These are phyloP conservation scores for Strigamia crassipes DNA, from an alignment of 2,888 invertebrate species.

Conservation along the genomic window DNA sequence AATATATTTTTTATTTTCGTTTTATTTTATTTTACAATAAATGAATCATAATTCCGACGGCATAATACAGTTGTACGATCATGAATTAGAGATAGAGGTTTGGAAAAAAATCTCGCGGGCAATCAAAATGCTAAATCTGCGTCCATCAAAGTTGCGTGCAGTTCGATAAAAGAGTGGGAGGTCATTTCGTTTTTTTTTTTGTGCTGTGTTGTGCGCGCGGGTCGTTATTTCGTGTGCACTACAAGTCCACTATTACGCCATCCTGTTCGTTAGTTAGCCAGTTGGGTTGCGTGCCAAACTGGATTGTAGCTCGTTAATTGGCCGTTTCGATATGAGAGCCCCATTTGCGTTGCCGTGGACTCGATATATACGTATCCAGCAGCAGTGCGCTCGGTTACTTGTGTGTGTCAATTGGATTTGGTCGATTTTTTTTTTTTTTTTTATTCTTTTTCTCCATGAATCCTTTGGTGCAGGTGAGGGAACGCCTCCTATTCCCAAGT, in stretches of 20 bases:
- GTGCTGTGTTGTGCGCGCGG: background rate
- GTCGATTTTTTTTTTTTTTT: slow-evolving; percentile 3
- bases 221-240: slow-evolving; percentile 27
- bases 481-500: background rate
- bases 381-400: slow-evolving; percentile 6
- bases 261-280: slow-evolving; percentile 31
- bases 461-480: slow-evolving; percentile 26
- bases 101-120: slow-evolving; percentile 1
- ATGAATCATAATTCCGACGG: background rate
- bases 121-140: slow-evolving; percentile 32
- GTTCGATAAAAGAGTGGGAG: slow-evolving; percentile 18
- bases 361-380: background rate
- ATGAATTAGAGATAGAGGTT: background rate
- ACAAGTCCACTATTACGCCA: slow-evolving; percentile 27
- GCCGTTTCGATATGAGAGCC: slow-evolving; percentile 26
- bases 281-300: slow-evolving; percentile 17
- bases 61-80: background rate
- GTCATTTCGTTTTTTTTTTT: background rate
- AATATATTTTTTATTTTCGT: too few species aligned
- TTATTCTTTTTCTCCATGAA: background rate
- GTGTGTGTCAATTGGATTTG: slow-evolving; percentile 34
- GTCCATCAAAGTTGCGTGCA: slow-evolving; percentile 30
- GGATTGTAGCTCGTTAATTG: slow-evolving; percentile 26
- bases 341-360: slow-evolving; percentile 3
- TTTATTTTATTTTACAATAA: background rate